Percentiles rank a stretch among this genome's conserved stretches.
Conservation (phyloP, 2,113 vertebrate genomes). For the Chaenogobius annularis region DNA sequence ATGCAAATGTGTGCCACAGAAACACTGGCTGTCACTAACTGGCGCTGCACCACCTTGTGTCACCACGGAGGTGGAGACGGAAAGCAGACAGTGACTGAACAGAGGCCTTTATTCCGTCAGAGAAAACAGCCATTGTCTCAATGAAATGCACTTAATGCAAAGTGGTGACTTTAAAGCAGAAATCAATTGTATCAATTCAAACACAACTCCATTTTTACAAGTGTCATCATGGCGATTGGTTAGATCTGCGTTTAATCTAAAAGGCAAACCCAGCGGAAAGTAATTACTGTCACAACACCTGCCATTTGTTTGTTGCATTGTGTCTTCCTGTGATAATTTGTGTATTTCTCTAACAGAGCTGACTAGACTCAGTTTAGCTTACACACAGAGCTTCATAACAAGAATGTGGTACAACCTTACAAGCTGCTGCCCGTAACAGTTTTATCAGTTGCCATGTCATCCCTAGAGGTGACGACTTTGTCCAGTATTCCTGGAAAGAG, state of each 20-base stretch:
- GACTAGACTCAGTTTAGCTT: not conserved
- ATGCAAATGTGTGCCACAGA: slow-evolving; percentile 29
- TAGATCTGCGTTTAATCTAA: slow-evolving; percentile 12
- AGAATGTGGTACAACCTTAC: not conserved
- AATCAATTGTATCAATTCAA: slow-evolving; percentile 47
- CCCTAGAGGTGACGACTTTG: slow-evolving; percentile 11
- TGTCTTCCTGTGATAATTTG: slow-evolving; percentile 12
- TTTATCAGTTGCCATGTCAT: slow-evolving; percentile 23
- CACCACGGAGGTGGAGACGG: slow-evolving; percentile 66
- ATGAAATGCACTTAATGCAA: slow-evolving; percentile 45
- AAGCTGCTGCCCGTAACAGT: not conserved
- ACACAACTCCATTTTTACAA: slow-evolving; percentile 20
- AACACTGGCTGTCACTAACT: slow-evolving; percentile 65
- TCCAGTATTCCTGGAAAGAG: not conserved
- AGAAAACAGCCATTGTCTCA: slow-evolving; percentile 68
- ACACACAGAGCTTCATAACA: not conserved
- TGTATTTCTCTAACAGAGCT: not conserved
- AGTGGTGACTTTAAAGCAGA: slow-evolving; percentile 24
- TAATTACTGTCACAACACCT: slow-evolving; percentile 13
- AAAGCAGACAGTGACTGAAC: slow-evolving; percentile 64
- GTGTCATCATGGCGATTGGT: slow-evolving; percentile 21
- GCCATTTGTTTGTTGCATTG: slow-evolving; percentile 14
- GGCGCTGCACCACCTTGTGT: slow-evolving; percentile 60
- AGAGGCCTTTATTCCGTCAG: slow-evolving; percentile 61
- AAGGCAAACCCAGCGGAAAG: slow-evolving; percentile 18